Conservation (phyloP, 2,113 vertebrate species). For the Prunella fulvescens region DNA sequence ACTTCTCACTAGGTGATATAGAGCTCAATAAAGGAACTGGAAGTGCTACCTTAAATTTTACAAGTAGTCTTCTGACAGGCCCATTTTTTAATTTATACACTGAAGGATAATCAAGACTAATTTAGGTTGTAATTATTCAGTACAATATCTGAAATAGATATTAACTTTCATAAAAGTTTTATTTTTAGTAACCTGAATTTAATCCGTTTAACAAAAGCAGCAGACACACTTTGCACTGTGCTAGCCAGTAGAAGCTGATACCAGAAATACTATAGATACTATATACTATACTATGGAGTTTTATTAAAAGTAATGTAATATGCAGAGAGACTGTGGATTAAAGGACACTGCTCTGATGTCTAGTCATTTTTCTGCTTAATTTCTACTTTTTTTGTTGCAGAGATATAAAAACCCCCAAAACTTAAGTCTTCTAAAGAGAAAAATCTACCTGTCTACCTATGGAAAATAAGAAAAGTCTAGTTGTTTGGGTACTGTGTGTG, state of each 20-base stretch:
- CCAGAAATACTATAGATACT: not conserved
- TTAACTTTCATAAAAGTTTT: not conserved
- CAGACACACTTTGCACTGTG: not conserved
- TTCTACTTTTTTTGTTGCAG: not conserved
- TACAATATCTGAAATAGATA: not conserved
- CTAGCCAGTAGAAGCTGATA: not conserved
- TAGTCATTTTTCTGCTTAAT: not conserved
- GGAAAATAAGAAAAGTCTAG: not conserved
- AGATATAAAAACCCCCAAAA: fast-evolving
- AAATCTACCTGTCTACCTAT: not conserved
- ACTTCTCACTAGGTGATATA: not conserved
- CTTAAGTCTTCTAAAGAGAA: not conserved
- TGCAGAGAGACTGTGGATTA: not conserved
- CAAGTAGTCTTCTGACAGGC: not conserved
- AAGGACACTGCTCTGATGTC: not conserved
- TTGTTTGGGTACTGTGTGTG: not conserved
- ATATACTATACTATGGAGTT: not conserved
- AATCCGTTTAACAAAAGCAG: not conserved
- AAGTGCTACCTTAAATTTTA: not conserved
- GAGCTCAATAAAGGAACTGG: not conserved
- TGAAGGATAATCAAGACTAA: not conserved
- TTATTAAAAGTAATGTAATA: not conserved
- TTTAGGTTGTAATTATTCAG: conserved; percentile 25
- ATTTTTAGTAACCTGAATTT: not conserved
- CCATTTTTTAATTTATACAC: not conserved